Percentiles rank a stretch among this genome's conserved stretches.
These are phyloP conservation scores for Orthonychiurus folsomi DNA, from an alignment of 2,888 invertebrate species.

Conservation along the genomic window DNA sequence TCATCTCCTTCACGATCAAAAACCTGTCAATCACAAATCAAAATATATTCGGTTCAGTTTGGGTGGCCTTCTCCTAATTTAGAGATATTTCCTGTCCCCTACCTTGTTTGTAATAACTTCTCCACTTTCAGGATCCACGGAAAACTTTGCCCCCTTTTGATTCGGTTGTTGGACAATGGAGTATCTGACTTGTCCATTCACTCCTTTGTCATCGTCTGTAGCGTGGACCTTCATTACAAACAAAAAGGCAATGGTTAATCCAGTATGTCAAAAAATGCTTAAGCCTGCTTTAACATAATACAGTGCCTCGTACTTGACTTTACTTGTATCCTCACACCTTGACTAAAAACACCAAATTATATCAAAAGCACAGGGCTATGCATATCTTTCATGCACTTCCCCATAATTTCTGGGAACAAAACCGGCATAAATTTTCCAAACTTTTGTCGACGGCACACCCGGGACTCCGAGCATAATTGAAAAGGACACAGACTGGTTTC, in stretches of 20 bases:
- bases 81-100: not conserved
- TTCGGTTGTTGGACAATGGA: slow-evolving; percentile 94
- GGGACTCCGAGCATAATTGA: no score
- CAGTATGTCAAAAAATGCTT: not conserved
- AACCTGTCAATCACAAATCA: slow-evolving; percentile 49
- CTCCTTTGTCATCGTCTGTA: slow-evolving; percentile 91
- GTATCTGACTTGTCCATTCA: slow-evolving; percentile 89
- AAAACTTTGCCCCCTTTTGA: slow-evolving; percentile 89
- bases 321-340: no score
- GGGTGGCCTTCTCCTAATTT: no score
- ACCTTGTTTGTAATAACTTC: slow-evolving; percentile 86
- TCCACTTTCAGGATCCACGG: slow-evolving; percentile 89
- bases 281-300: not conserved
- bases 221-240: slow-evolving; percentile 64
- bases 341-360: no score
- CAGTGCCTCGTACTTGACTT: no score
- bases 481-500: no score
- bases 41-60: not conserved
- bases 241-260: not conserved
- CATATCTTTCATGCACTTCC: no score
- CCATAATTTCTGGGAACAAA: no score
- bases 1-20: slow-evolving; percentile 96
- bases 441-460: no score
- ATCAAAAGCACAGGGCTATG: no score
- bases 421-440: no score